Base-by-base conservation (phyloP, 2,888 invertebrate species). In the Microctonus aethiopoides region DNA sequence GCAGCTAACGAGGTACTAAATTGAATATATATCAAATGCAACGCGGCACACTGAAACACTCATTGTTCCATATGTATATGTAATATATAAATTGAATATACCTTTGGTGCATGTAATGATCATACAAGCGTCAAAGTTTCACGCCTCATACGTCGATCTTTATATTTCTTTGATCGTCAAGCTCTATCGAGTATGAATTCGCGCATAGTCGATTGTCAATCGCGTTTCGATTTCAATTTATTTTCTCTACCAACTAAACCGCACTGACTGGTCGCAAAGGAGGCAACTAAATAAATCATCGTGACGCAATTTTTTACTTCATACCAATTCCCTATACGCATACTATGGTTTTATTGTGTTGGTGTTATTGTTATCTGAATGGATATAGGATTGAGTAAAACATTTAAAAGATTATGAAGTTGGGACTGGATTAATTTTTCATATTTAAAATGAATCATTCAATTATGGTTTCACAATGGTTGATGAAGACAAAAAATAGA, bases 1-100 rank as follows among this genome's bases (percentile, higher is more conserved):
- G 39, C 13, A 41, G 72, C 68, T 73, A 75, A 75, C 74, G 73
- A 75, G 73, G 64, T 73, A 75, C 73, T 75, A 70, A 75, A 75
- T 75, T 74, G 67, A 71, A n/a, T n/a, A 67, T 39, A 57, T 56
- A 39, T 20, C 56, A 73, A 54, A 65, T 63, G 34, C 41, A 16
- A 32, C n/a, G 24, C 71, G 68, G 70, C 72, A 57, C 41, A 61
- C 56, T 57, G 26, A 22, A 56, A 62, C 36, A 57, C 51, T 39
- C 39, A 62, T 56, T 69, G 60, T 36, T 67, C n/a, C n/a, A n/a
- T n/a, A n/a, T n/a, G n/a, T n/a, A n/a, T n/a, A n/a, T n/a, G n/a
- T n/a, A n/a, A n/a, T 52, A 22, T 62, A 36, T 39, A 26, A 26
- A 57, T 51, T 39, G 36, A n/a, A n/a, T 39, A 39, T 39, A n/a